phyloP scores from a whole-genome alignment of 2,113 vertebrate genomes.

The Brachyhypopomus gauderio region DNA sequence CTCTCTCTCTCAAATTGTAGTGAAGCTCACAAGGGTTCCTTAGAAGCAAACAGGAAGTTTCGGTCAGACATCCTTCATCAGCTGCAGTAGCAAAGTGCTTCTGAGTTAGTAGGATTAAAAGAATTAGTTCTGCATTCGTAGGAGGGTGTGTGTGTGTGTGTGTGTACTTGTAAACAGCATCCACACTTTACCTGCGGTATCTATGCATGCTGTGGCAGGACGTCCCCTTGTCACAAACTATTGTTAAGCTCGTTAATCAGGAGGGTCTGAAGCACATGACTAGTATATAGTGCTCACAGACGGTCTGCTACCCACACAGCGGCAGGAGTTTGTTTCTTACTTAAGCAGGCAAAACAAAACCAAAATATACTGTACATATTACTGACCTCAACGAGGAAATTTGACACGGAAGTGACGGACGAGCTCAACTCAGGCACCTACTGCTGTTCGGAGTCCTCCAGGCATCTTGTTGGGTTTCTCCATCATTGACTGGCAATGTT shows the following conservation, averaged over 20 bases:
- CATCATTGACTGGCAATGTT: neutral
- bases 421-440: neutral
- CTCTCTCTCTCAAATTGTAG: too few relatives aligned
- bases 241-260: slow-evolving; percentile 63
- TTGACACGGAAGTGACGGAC: neutral
- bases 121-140: too few relatives aligned
- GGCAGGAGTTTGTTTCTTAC: slow-evolving; percentile 51
- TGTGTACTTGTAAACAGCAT: neutral
- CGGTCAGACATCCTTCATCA: too few relatives aligned
- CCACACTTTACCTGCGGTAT: slow-evolving; percentile 26
- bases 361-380: slow-evolving; percentile 15
- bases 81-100: too few relatives aligned
- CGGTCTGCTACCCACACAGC: slow-evolving; percentile 47
- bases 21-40: too few relatives aligned
- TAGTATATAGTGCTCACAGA: slow-evolving; percentile 39
- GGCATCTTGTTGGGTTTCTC: neutral
- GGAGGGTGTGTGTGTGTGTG: slow-evolving; percentile 31
- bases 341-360: slow-evolving; percentile 41
- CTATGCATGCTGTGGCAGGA: slow-evolving; percentile 28
- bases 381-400: neutral
- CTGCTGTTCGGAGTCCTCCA: neutral
- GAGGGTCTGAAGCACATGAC: slow-evolving; percentile 39
- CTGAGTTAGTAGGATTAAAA: too few relatives aligned
- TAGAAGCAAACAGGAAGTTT: too few relatives aligned
- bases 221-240: slow-evolving; percentile 54